Evolutionary conservation across 2,888 invertebrate species (phyloP), one percentile per base, ranked within the genome.

Genomic region (Cheilosia vernalis): DNA sequence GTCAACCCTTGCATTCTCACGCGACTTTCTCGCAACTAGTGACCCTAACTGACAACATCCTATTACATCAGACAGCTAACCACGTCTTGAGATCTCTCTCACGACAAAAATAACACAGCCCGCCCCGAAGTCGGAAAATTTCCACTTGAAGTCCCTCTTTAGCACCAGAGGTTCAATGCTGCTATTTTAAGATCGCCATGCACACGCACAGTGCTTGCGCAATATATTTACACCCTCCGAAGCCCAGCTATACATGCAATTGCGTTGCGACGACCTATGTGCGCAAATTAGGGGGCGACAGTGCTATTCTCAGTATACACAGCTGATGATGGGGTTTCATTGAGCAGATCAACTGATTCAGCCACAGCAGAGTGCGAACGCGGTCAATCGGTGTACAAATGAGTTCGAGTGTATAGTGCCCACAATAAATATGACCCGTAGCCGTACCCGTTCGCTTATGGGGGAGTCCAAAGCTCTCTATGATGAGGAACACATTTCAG

Each of bases 391-490:
- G 51, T 51, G 30, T 53, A 42, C 15, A 61, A 42, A 61, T 30
- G 17, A 21, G 44, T 49, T 47, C 49, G 49, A 42, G 55, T 51
- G 27, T 24, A 40, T 24, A 40, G 21, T 30, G 13, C 9, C 19
- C 37, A 37, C 37, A 49, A 63, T 42, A 24, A 60, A 47, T 17
- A 55, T 73, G 55, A 73, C 69, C 58, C 37, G 37, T 37, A 30
- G 13, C 37, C 37, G 37, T 37, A 37, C 37, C 37, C 69, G 58
- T 78, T 73, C 64, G 17, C 40, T 19, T 33, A 30, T 30, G 66
- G 70, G 72, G 64, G 55, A 78, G 56, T 69, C 58, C 27, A 74
- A 79, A 74, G 67, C 74, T 74, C 61, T 33, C 33, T 27, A 37
- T 42, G 27, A 58, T 49, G 47, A 64, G 37, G 24, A 44, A 47